Base-by-base conservation (phyloP, 2,113 vertebrate species). In the Ia io region DNA sequence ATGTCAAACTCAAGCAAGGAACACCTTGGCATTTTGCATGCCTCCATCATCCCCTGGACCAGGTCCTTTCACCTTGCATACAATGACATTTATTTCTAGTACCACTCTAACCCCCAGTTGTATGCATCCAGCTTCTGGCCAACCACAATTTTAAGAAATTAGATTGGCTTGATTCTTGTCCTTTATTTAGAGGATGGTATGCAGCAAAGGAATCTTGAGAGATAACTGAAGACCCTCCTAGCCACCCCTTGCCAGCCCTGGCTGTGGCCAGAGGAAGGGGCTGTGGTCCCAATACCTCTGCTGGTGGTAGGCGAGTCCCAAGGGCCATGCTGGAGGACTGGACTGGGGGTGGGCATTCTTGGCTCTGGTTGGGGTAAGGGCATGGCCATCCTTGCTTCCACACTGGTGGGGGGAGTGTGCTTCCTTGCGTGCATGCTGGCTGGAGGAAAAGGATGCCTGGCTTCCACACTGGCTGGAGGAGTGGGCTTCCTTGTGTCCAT, bases 281-380 rank as follows among this genome's bases (percentile, higher is more conserved):
- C 47, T 0, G 99, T 98, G 25, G 98, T 32, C 74, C 30, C 74
- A 51, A 12, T 30, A 51, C 32, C 30, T 22, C 30, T 22, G 74
- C 30, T 49, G 30, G 98, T 98, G 1, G 98, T 99, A 3, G 98
- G 98, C 37, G 98, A 99, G 82, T 98, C 98, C 14, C 98, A 98
- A 0, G 98, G 98, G 17, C 98, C 97, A 91, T 98, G 96, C 96
- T 98, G 98, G 17, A 98, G 51, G 3, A 97, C 98, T 37, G 96
- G 98, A 84, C 98, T 99, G 97, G 98, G 97, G 16, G 96, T 97
- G 32, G 98, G 98, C 93, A 98, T 98, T 95, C 98, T 98, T 85
- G 98, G 97, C 95, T 99, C 98, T 4, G 98, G 93, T 61, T 25
- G 59, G 23, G 59, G 4, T 25, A 61, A 14, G 30, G 98, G 98